Percentiles rank a stretch among this genome's conserved stretches.
These are phyloP conservation scores for Liolophura sinensis DNA, from an alignment of 1,140 invertebrate genomes.

Conservation along the genomic window DNA sequence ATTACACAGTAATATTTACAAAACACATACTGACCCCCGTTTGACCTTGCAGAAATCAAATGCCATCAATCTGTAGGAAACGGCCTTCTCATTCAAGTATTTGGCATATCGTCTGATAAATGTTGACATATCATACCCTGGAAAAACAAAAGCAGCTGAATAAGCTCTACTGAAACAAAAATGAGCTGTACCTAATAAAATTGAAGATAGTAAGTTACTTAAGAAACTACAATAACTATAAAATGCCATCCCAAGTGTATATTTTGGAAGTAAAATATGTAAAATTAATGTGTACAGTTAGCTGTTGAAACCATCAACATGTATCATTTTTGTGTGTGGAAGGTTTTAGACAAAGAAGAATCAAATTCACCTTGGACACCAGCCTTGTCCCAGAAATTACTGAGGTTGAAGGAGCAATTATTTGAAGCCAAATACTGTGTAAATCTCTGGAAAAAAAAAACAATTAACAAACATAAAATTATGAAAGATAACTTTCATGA, in stretches of 20 bases:
- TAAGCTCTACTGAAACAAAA: conserved; percentile 1
- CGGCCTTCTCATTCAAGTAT: conserved; percentile 98
- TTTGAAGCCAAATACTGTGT: conserved; percentile 99
- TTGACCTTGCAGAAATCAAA: conserved; percentile 99
- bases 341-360: too few species aligned
- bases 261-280: background rate
- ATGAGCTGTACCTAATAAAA: background rate
- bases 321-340: too few species aligned
- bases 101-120: conserved; percentile 98
- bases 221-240: background rate
- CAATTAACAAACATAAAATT: background rate
- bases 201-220: background rate
- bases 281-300: background rate
- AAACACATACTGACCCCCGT: conserved; percentile 76
- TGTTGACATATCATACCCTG: conserved; percentile 99
- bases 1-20: background rate
- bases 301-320: background rate
- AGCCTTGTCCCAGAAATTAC: conserved; percentile 92
- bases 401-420: conserved; percentile 98
- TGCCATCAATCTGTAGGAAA: conserved; percentile 96
- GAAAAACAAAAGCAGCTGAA: conserved; percentile 15
- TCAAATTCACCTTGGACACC: conserved; percentile 87
- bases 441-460: conserved; percentile 81
- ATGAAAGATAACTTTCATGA: background rate
- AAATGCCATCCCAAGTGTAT: background rate